Percentiles rank a stretch among this genome's conserved stretches.
Conservation (phyloP, 2,797 vertebrate species). For the Cheirogaleus major region DNA sequence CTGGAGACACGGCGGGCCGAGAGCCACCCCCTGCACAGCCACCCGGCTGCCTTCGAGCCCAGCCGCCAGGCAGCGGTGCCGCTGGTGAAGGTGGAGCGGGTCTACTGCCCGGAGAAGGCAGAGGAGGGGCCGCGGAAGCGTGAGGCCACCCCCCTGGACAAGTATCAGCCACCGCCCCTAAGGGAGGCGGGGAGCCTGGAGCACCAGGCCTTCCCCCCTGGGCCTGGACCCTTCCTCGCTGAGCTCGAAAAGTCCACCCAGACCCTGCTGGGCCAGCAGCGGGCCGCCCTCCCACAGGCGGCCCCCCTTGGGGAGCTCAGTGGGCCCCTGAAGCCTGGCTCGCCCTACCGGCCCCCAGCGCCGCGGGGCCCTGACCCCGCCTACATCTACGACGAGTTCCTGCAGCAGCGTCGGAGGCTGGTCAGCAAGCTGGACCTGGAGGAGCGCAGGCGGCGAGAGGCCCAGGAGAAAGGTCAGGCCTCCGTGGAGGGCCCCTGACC, state of each 20-base stretch:
- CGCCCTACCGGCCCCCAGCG: conserved; percentile 84
- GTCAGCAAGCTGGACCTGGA: conserved; percentile 98
- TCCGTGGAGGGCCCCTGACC: rapidly evolving
- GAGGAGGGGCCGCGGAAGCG: conserved; percentile 92
- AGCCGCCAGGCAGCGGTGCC: conserved; percentile 86
- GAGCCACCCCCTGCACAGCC: conserved; percentile 85
- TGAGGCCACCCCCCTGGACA: conserved; percentile 86
- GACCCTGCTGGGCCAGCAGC: conserved; percentile 93
- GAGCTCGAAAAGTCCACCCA: conserved; percentile 97
- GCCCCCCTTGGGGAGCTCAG: conserved; percentile 89
- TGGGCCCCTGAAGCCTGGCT: conserved; percentile 86
- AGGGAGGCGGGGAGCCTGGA: conserved; percentile 86
- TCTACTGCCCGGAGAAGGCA: conserved; percentile 86
- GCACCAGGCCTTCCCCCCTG: conserved; percentile 81
- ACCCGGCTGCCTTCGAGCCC: conserved; percentile 89
- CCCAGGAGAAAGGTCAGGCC: conserved; percentile 93
- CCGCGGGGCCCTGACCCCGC: conserved; percentile 85
- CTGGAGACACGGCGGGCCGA: conserved; percentile 91
- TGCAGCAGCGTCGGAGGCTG: conserved; percentile 94
- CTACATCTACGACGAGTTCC: conserved; percentile 94
- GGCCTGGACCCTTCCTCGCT: conserved; percentile 92
- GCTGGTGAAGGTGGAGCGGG: conserved; percentile 89
- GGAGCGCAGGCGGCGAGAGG: conserved; percentile 93
- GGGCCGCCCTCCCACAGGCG: conserved; percentile 87
- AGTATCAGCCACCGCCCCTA: conserved; percentile 85